Conservation (phyloP, 2,113 vertebrate species). For the Spermophilus dauricus region DNA sequence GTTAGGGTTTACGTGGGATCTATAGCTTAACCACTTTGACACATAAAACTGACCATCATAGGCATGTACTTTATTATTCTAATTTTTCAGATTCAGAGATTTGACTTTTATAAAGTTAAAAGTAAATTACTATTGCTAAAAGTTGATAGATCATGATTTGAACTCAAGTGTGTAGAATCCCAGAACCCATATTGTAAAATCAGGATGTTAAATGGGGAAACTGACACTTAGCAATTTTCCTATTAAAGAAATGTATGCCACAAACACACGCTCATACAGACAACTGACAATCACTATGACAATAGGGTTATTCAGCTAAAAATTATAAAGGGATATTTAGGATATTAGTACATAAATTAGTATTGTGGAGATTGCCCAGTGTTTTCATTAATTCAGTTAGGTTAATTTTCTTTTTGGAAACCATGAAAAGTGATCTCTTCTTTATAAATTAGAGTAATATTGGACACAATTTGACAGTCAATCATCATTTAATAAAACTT, state of each 20-base stretch:
- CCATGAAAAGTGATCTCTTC: conserved; percentile 47
- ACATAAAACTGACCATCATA: neutral
- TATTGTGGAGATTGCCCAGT: neutral
- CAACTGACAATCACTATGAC: neutral
- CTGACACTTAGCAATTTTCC: neutral
- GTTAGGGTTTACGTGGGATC: neutral
- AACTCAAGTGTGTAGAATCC: neutral
- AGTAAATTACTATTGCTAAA: neutral
- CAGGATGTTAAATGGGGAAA: conserved; percentile 6
- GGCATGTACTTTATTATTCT: neutral
- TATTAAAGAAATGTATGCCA: neutral
- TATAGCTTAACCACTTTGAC: neutral
- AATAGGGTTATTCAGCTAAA: neutral
- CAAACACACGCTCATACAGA: rapidly evolving
- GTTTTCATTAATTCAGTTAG: conserved; percentile 20
- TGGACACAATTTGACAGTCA: conserved; percentile 71
- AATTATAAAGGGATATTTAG: neutral
- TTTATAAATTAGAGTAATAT: conserved; percentile 63
- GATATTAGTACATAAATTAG: neutral
- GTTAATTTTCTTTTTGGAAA: conserved; percentile 55
- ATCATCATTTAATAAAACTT: conserved; percentile 65
- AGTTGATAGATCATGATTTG: neutral
- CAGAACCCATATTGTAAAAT: neutral
- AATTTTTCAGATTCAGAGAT: neutral
- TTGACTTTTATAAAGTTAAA: neutral